A percentile compares a stretch with the other conserved stretches of the same genome.
Conservation (phyloP, 2,797 vertebrate species). For the Borostomias antarcticus region DNA sequence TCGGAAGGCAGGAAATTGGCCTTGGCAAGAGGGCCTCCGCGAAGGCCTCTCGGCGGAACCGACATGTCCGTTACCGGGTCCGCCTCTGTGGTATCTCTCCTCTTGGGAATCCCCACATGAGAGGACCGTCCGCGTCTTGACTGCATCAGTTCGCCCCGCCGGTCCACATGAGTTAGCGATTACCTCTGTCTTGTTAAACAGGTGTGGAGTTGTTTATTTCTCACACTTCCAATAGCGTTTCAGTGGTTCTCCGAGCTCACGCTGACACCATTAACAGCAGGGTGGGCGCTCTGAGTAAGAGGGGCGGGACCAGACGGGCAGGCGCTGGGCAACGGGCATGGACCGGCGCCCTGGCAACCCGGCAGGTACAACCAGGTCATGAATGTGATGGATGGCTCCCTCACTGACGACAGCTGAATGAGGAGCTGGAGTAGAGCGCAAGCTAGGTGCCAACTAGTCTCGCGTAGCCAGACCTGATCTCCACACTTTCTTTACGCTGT, state of each 20-base stretch:
- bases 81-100: no score
- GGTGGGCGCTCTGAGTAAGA: conserved; percentile 63
- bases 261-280: conserved; percentile 39
- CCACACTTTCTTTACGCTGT: no score
- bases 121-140: no score
- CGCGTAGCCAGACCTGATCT: no score
- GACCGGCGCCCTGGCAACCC: no score
- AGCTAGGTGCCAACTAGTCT: no score
- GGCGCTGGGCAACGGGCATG: no score
- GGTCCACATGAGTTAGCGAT: no score
- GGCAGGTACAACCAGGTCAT: conserved; percentile 44
- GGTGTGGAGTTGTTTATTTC: conserved; percentile 39
- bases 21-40: conserved; percentile 38
- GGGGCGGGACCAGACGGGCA: no score
- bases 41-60: conserved; percentile 38
- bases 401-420: conserved; percentile 26
- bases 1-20: conserved; percentile 57
- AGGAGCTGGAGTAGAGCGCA: no score
- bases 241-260: conserved; percentile 51
- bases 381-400: conserved; percentile 58
- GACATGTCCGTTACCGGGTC: neutral
- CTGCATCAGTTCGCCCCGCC: no score
- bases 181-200: conserved; percentile 34
- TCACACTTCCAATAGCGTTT: conserved; percentile 33
- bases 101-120: no score